Evolutionary conservation across 1,140 invertebrate genomes (phyloP).

Genomic region (Heliothis virescens): DNA sequence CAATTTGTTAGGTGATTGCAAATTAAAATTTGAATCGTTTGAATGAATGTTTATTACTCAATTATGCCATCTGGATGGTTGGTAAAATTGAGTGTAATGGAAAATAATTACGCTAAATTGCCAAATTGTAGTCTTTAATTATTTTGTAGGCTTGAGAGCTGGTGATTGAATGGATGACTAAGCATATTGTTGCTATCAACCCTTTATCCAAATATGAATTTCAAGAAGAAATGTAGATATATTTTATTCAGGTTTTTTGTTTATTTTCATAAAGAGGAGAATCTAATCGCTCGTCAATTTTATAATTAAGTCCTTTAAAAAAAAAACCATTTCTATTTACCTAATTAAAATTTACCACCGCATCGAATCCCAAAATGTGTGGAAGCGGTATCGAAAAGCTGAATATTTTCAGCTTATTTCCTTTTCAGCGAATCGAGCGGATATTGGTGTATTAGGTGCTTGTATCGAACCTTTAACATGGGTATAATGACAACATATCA

Average conservation of each 20-base stretch:
- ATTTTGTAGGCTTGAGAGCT: too few relatives aligned
- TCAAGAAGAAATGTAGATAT: too few relatives aligned
- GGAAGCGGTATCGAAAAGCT: constrained; percentile 21
- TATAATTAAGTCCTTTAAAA: neutral
- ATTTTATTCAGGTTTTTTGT: too few relatives aligned
- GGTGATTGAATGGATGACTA: too few relatives aligned
- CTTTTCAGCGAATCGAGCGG: constrained; percentile 56
- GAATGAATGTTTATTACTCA: neutral
- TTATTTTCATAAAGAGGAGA: too few relatives aligned
- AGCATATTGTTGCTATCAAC: too few relatives aligned
- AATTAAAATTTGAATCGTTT: neutral
- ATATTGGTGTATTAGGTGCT: constrained; percentile 64
- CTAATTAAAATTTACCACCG: constrained; percentile 17
- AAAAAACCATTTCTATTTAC: neutral
- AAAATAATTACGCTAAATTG: neutral
- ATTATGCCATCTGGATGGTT: neutral
- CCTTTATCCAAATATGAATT: too few relatives aligned
- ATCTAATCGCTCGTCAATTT: too few relatives aligned
- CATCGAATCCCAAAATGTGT: neutral
- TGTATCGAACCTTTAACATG: constrained; percentile 57
- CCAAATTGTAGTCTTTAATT: neutral
- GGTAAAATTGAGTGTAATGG: neutral
- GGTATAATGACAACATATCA: constrained; percentile 51
- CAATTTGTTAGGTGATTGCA: neutral
- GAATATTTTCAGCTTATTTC: constrained; percentile 50